Conservation (phyloP, 2,888 invertebrate genomes). For the Chalcosyrphus nemorum region DNA sequence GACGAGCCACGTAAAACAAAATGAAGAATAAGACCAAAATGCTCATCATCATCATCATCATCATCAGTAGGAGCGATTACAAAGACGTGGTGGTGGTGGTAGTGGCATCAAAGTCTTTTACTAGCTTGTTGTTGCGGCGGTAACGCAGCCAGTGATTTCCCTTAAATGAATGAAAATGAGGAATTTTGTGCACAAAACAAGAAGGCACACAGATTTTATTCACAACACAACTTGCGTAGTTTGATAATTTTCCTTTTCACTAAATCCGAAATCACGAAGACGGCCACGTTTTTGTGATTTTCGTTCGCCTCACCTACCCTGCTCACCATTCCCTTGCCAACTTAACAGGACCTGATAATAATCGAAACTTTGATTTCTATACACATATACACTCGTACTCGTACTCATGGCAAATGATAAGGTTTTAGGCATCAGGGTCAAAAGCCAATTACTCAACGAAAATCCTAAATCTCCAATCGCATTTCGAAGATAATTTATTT, state of each 20-base stretch:
- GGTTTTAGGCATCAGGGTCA: constrained; percentile 13
- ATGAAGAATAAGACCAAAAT: constrained; percentile 21
- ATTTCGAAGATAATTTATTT: constrained; percentile 51
- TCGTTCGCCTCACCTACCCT: background rate
- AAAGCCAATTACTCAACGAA: constrained; percentile 49
- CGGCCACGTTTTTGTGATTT: constrained; percentile 12
- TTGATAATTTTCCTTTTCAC: constrained; percentile 16
- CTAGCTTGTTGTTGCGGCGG: constrained; percentile 9
- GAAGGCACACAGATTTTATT: background rate
- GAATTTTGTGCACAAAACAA: background rate
- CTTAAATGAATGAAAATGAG: constrained; percentile 19
- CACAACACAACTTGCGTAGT: constrained; percentile 12
- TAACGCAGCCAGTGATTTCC: constrained; percentile 36
- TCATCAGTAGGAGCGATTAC: constrained; percentile 23
- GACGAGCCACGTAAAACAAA: constrained; percentile 17
- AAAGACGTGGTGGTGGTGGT: constrained; percentile 7
- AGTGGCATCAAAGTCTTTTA: constrained; percentile 15
- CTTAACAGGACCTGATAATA: constrained; percentile 14
- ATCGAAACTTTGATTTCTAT: constrained; percentile 39
- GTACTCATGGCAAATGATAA: too few relatives aligned
- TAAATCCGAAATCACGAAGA: constrained; percentile 29
- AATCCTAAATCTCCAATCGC: constrained; percentile 42
- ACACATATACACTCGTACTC: background rate
- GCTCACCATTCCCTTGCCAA: background rate
- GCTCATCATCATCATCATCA: constrained; percentile 30